Evolutionary conservation across 2,797 vertebrate species (phyloP).

Genomic region (Gymnopithys bicolor): DNA sequence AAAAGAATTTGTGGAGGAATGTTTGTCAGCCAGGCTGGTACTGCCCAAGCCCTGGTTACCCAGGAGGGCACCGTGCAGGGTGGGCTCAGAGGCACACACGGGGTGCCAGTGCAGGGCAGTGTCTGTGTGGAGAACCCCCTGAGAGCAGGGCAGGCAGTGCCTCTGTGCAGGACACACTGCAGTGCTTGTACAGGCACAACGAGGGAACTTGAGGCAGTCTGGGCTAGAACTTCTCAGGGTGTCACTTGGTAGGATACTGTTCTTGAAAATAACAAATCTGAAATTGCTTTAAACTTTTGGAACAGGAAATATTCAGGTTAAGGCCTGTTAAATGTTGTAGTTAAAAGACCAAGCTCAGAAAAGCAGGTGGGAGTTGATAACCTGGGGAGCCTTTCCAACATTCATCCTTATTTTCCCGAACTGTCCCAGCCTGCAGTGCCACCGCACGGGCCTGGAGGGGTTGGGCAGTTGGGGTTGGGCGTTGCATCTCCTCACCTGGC

Average conservation of each 20-base stretch:
- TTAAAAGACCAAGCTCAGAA: background rate
- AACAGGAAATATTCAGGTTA: background rate
- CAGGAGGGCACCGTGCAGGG: background rate
- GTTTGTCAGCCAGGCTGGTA: background rate
- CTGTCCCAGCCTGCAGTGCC: background rate
- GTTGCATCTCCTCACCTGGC: no score
- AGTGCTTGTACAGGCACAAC: background rate
- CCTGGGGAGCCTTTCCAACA: background rate
- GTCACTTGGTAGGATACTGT: background rate
- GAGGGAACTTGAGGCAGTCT: background rate
- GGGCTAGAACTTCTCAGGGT: background rate
- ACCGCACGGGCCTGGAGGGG: background rate
- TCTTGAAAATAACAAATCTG: background rate
- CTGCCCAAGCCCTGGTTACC: background rate
- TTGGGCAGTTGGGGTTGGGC: background rate
- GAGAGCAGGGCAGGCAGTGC: background rate
- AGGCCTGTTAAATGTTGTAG: background rate
- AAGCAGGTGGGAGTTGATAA: accelerated
- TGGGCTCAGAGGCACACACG: no score
- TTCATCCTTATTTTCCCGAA: background rate
- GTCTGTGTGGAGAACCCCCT: background rate
- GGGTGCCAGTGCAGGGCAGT: background rate
- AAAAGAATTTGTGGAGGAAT: background rate
- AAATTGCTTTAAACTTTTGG: background rate
- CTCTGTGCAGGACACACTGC: background rate